phyloP scores from a whole-genome alignment of 2,797 vertebrate species.

The Rhabdomys pumilio region DNA sequence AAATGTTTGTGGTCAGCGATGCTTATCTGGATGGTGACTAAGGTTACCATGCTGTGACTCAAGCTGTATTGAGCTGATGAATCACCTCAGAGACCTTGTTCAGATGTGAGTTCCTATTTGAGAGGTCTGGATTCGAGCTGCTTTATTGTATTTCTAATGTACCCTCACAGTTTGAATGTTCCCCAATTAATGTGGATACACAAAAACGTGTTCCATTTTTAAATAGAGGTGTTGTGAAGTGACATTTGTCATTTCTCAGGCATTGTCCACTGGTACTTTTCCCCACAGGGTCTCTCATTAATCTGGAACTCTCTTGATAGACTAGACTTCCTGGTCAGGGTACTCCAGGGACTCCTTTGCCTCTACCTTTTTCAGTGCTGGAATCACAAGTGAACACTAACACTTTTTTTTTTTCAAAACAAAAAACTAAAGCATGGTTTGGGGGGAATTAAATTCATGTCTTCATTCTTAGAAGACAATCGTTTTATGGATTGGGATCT shows the following conservation, averaged over 20 bases:
- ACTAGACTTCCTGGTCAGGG: not conserved
- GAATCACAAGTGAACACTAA: not conserved
- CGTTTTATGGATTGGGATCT: no score
- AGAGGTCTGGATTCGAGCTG: not conserved
- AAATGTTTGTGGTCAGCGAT: conserved; percentile 22
- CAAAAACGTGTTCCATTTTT: not conserved
- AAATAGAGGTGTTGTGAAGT: not conserved
- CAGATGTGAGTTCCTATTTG: not conserved
- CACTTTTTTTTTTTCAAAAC: not conserved
- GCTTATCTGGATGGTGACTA: conserved; percentile 1
- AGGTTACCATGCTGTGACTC: not conserved
- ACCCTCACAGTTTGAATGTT: no score
- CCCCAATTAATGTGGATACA: not conserved
- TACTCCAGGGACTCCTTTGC: not conserved
- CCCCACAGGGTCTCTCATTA: not conserved
- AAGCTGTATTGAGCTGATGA: not conserved
- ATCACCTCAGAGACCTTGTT: not conserved
- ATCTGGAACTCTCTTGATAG: not conserved
- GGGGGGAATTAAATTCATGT: not conserved
- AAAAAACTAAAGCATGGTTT: not conserved
- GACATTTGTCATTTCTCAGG: not conserved
- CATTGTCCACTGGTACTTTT: not conserved
- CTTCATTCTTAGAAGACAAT: not conserved
- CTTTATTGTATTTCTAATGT: not conserved
- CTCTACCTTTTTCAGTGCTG: not conserved